Conservation (phyloP, 2,888 invertebrate species). For the Antheraea assamensis region DNA sequence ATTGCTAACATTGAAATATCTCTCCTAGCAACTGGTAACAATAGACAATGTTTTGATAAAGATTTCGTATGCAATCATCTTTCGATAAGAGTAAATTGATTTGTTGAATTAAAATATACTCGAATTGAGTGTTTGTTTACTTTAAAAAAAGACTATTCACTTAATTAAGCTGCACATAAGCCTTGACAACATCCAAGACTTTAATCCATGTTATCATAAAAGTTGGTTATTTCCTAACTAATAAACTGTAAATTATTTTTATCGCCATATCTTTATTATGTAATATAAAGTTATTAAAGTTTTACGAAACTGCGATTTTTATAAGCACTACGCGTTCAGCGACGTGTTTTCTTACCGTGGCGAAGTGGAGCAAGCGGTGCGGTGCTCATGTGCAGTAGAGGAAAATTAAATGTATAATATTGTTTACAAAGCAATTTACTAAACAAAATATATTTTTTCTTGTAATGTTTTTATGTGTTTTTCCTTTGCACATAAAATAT, state of each 20-base stretch:
- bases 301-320: too few relatives aligned
- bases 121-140: background rate
- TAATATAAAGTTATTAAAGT: too few relatives aligned
- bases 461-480: too few relatives aligned
- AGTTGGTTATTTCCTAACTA: background rate
- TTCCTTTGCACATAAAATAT: too few relatives aligned
- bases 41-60: slow-evolving; percentile 37
- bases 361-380: too few relatives aligned
- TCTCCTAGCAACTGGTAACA: slow-evolving; percentile 20
- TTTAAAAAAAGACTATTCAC: background rate
- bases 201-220: background rate
- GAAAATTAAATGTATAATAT: too few relatives aligned
- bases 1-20: slow-evolving; percentile 12
- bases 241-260: background rate
- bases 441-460: too few relatives aligned
- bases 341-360: too few relatives aligned
- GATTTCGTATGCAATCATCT: slow-evolving; percentile 30
- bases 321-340: too few relatives aligned
- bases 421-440: too few relatives aligned
- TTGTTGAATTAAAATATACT: slow-evolving; percentile 28
- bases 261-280: too few relatives aligned
- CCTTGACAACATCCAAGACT: background rate
- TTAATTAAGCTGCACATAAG: background rate
- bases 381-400: too few relatives aligned
- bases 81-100: slow-evolving; percentile 36